These are phyloP conservation scores for Cylas formicarius DNA, from an alignment of 1,140 invertebrate genomes.

Conservation along the genomic window DNA sequence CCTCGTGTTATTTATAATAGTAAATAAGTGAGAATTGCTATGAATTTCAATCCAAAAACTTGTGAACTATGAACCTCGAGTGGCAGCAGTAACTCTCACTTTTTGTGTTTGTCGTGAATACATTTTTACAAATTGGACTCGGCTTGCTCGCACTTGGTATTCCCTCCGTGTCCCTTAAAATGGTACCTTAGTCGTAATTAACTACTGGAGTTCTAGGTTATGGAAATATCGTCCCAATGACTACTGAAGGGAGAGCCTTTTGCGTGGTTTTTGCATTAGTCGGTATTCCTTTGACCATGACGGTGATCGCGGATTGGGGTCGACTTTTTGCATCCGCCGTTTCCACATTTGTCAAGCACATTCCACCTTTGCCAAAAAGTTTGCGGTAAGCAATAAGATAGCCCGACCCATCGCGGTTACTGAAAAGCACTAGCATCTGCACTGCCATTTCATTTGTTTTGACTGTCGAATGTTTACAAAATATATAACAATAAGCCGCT, in stretches of 20 bases:
- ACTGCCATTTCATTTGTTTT: too few species aligned
- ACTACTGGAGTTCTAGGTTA: constrained; percentile 62
- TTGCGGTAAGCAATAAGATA: constrained; percentile 35
- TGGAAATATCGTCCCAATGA: constrained; percentile 89
- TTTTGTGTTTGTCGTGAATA: neutral
- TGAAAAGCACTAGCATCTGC: too few species aligned
- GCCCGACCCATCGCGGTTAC: neutral
- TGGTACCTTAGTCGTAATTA: constrained; percentile 1
- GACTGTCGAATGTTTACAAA: too few species aligned
- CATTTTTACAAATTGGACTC: neutral
- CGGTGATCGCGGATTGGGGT: constrained; percentile 89
- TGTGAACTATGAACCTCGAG: neutral
- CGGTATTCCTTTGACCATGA: constrained; percentile 87
- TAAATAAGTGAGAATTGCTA: too few species aligned
- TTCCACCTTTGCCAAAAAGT: constrained; percentile 43
- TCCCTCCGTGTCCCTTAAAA: neutral
- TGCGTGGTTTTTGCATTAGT: constrained; percentile 90
- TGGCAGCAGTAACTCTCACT: neutral
- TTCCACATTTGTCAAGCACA: constrained; percentile 52
- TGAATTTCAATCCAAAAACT: too few species aligned
- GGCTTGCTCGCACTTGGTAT: neutral
- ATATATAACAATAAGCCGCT: too few species aligned
- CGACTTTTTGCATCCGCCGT: constrained; percentile 76
- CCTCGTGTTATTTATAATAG: too few species aligned
- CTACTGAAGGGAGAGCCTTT: constrained; percentile 74